A percentile compares a stretch with the other conserved stretches of the same genome.
Evolutionary conservation across 2,113 vertebrate genomes (phyloP).

Genomic region (Pteruthius melanotis): DNA sequence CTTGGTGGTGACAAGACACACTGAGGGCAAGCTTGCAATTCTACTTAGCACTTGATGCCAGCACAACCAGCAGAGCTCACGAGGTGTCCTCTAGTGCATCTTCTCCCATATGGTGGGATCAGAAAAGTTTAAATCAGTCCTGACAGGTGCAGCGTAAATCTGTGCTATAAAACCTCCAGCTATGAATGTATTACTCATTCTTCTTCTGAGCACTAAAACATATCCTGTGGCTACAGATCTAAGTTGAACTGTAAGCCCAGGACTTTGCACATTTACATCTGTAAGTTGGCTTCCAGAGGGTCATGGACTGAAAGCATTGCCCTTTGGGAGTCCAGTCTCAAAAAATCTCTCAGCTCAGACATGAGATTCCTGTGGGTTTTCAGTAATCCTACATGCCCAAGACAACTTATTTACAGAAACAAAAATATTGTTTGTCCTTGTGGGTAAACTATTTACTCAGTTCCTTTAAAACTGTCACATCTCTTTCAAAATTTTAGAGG

Average conservation of each 20-base stretch:
- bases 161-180: background rate
- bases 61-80: background rate
- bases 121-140: background rate
- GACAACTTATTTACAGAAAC: conserved; percentile 28
- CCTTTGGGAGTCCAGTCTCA: background rate
- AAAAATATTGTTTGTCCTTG: conserved; percentile 42
- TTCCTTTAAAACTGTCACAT: conserved; percentile 24
- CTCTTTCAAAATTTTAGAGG: background rate
- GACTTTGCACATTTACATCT: background rate
- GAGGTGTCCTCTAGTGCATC: background rate
- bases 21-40: background rate
- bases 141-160: background rate
- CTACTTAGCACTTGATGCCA: background rate
- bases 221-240: background rate
- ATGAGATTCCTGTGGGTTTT: conserved; percentile 41
- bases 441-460: conserved; percentile 29
- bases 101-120: background rate
- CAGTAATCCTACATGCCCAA: background rate
- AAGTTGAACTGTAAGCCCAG: background rate
- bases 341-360: background rate
- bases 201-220: background rate
- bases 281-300: background rate
- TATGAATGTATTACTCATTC: background rate
- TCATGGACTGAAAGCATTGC: background rate
- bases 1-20: background rate